Evolutionary conservation across 1,140 invertebrate species (phyloP).

Genomic region (Sitobion miscanthi): DNA sequence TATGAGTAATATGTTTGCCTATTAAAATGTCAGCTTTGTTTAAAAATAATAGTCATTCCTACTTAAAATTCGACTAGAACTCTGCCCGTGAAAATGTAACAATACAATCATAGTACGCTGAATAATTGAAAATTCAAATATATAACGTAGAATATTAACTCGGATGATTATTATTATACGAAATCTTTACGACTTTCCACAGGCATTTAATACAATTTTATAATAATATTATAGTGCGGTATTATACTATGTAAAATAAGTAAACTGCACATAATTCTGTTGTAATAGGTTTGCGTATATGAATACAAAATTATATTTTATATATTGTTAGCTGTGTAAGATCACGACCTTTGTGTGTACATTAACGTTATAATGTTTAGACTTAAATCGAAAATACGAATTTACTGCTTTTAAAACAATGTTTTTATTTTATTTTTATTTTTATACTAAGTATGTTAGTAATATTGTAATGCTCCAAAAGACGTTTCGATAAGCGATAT

Average conservation of each 20-base stretch:
- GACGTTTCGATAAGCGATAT: background rate
- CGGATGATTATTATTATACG: background rate
- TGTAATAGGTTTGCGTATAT: background rate
- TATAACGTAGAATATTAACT: background rate
- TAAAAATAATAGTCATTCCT: background rate
- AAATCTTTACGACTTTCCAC: background rate
- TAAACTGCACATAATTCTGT: background rate
- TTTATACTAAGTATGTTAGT: background rate
- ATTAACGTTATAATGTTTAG: too few relatives aligned
- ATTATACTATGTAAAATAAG: background rate
- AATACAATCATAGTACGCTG: background rate
- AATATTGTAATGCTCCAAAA: background rate
- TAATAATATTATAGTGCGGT: background rate
- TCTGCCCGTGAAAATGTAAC: background rate
- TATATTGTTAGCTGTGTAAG: background rate
- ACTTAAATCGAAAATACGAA: too few relatives aligned
- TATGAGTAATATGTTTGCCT: background rate
- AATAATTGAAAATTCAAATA: background rate
- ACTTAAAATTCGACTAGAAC: background rate
- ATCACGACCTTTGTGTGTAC: too few relatives aligned
- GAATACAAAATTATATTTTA: background rate
- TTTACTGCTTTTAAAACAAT: background rate
- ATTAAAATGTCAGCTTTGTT: background rate
- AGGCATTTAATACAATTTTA: background rate
- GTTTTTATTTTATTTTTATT: too few relatives aligned